Evolutionary conservation across 2,113 vertebrate genomes (phyloP).

Genomic region (Struthio camelus): DNA sequence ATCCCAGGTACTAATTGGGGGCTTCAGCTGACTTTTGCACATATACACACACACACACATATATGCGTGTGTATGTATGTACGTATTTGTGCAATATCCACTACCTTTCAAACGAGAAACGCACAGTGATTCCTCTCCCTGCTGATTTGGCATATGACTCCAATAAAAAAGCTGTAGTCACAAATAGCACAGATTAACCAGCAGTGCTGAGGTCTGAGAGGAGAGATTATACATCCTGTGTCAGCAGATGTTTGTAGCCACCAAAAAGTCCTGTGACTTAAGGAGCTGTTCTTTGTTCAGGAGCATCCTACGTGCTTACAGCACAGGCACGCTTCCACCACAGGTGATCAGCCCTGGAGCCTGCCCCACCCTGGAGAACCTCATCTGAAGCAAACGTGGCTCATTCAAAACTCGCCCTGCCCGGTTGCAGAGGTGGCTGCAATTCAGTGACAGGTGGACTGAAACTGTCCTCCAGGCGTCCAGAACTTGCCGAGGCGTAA

Average conservation of each 20-base stretch:
- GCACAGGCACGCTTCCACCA: not conserved
- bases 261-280: not conserved
- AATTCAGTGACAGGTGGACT: not conserved
- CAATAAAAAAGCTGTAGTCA: not conserved
- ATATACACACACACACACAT: not conserved
- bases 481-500: not conserved
- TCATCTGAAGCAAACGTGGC: not conserved
- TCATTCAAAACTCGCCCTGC: not conserved
- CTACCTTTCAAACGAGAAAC: not conserved
- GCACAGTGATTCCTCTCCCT: not conserved
- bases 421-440: not conserved
- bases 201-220: not conserved
- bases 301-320: not conserved
- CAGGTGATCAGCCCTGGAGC: not conserved
- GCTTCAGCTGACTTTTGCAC: not conserved
- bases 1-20: not conserved
- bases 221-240: not conserved
- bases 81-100: not conserved
- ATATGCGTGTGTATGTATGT: too few relatives aligned
- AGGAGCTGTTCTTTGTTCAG: not conserved
- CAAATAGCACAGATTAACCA: conserved; percentile 33
- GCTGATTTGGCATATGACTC: not conserved
- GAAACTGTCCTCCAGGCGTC: not conserved
- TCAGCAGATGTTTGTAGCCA: not conserved
- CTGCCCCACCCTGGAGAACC: not conserved